These are phyloP conservation scores for Onthophagus taurus DNA, from an alignment of 1,140 invertebrate genomes.

Conservation along the genomic window DNA sequence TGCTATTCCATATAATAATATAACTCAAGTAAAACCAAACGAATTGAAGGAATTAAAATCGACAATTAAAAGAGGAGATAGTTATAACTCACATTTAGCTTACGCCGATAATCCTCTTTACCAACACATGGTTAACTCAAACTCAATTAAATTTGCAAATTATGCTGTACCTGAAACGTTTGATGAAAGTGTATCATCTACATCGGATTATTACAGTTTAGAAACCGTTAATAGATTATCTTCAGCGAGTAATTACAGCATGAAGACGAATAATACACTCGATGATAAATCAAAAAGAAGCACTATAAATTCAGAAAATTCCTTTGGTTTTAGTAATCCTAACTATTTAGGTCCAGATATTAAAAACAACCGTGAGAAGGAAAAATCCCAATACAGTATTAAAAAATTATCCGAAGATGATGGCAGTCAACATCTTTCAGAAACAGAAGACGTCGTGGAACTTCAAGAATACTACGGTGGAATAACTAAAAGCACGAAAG, in stretches of 20 bases:
- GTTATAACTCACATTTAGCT: conserved; percentile 48
- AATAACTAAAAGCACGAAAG: conserved; percentile 30
- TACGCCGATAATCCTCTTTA: conserved; percentile 50
- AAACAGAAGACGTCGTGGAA: conserved; percentile 29
- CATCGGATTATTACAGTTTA: conserved; percentile 68
- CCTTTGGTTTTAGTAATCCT: conserved; percentile 61
- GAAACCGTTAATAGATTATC: conserved; percentile 51
- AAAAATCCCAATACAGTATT: conserved; percentile 25
- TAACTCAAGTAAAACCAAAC: conserved; percentile 11
- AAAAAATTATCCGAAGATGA: conserved; percentile 40
- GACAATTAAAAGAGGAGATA: conserved; percentile 44
- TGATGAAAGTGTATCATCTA: conserved; percentile 53
- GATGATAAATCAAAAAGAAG: conserved; percentile 32
- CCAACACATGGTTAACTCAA: conserved; percentile 52
- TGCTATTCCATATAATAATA: conserved; percentile 7
- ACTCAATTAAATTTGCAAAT: conserved; percentile 48
- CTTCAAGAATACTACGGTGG: conserved; percentile 28
- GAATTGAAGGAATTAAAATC: conserved; percentile 3
- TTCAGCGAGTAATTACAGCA: conserved; percentile 43
- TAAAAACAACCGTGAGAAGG: conserved; percentile 31
- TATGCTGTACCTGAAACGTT: conserved; percentile 47
- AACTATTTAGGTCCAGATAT: conserved; percentile 61
- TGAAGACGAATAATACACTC: conserved; percentile 33
- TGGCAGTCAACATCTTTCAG: conserved; percentile 7
- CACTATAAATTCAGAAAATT: conserved; percentile 36